Percentiles rank a stretch among this genome's conserved stretches.
phyloP scores from a whole-genome alignment of 1,140 invertebrate species.

The Protaetia brevitarsis region DNA sequence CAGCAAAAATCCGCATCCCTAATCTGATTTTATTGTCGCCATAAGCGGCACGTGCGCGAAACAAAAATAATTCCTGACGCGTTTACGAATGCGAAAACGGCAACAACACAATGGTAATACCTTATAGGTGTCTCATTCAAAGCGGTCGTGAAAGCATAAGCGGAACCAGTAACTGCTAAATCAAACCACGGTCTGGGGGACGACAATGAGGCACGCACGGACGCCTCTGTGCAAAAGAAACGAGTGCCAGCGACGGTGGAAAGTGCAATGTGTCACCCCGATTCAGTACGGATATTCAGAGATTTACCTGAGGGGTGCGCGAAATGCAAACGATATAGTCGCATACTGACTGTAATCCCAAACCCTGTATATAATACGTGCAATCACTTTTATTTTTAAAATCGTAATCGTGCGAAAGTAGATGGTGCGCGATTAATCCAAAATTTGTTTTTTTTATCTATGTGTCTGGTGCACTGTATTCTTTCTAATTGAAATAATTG shows the following conservation, averaged over 20 bases:
- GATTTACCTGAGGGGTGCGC: neutral
- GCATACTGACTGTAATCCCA: no score
- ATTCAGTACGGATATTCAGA: neutral
- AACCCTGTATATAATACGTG: no score
- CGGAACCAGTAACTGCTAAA: neutral
- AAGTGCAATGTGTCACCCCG: neutral
- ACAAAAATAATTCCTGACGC: conserved; percentile 15
- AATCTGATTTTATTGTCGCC: conserved; percentile 3
- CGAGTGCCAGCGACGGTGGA: neutral
- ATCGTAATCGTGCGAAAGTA: no score
- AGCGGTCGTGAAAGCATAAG: neutral
- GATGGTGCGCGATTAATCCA: no score
- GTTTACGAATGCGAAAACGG: neutral
- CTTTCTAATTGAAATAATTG: no score
- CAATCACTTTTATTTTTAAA: no score
- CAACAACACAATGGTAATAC: no score
- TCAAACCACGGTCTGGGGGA: neutral
- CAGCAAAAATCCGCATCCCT: no score
- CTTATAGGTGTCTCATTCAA: neutral
- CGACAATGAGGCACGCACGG: neutral
- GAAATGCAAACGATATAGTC: neutral
- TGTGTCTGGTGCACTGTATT: no score
- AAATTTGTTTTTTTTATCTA: no score
- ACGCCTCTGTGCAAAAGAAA: neutral
- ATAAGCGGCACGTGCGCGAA: neutral